Percentiles rank a stretch among this genome's conserved stretches.
Evolutionary conservation across 2,888 invertebrate genomes (phyloP).

Genomic region (Phlogophora meticulosa): DNA sequence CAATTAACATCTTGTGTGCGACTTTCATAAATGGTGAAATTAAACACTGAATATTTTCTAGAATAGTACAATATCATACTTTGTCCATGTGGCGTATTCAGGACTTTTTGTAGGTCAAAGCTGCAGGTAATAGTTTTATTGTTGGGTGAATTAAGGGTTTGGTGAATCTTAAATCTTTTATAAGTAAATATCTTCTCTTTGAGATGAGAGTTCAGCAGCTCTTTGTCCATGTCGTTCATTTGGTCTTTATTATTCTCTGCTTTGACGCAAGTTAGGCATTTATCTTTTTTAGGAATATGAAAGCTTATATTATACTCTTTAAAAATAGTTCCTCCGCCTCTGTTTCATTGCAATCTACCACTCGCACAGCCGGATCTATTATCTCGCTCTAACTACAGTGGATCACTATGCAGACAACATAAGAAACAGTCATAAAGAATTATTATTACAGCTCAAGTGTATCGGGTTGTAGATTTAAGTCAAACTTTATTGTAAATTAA

Average conservation of each 20-base stretch:
- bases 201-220: constrained; percentile 5
- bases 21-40: constrained; percentile 66
- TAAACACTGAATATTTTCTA: constrained; percentile 50
- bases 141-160: constrained; percentile 6
- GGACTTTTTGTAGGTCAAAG: too few relatives aligned
- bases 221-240: too few relatives aligned
- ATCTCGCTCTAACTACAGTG: constrained; percentile 3
- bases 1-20: constrained; percentile 52
- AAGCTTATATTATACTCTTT: too few relatives aligned
- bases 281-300: too few relatives aligned
- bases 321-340: too few relatives aligned
- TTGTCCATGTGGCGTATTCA: too few relatives aligned
- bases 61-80: too few relatives aligned
- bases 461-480: constrained; percentile 1
- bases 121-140: constrained; percentile 8
- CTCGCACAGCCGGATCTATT: constrained; percentile 2
- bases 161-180: constrained; percentile 2
- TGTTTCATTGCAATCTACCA: constrained; percentile 7
- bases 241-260: too few relatives aligned
- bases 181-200: constrained; percentile 8
- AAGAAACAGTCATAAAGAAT: constrained; percentile 3
- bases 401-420: constrained; percentile 1
- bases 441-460: constrained; percentile 2
- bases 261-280: too few relatives aligned
- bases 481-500: neutral